Evolutionary conservation across 2,113 vertebrate species (phyloP).

Genomic region (Bungarus multicinctus): DNA sequence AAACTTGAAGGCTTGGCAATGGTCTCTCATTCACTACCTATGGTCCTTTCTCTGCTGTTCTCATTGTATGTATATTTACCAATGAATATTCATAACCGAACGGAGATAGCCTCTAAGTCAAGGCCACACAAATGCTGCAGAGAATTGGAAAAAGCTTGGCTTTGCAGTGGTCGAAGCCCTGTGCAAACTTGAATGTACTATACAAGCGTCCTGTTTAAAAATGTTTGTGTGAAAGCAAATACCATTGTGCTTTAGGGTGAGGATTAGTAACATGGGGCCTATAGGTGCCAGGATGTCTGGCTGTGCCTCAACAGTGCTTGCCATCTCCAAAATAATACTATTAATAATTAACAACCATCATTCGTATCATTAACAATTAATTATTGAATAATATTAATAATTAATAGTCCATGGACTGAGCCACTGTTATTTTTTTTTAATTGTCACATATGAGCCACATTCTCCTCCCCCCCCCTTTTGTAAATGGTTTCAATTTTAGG

Average conservation of each 20-base stretch:
- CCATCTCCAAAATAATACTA: background rate
- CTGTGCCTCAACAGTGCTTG: background rate
- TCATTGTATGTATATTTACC: background rate
- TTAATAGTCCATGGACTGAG: background rate
- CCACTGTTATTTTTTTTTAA: background rate
- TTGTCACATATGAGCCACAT: background rate
- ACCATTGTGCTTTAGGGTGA: background rate
- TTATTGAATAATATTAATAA: background rate
- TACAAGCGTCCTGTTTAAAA: background rate
- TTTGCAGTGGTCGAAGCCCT: background rate
- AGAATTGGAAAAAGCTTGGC: background rate
- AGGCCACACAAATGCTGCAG: background rate
- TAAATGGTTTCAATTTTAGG: background rate
- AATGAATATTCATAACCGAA: background rate
- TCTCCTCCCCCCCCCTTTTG: background rate
- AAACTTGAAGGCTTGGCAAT: background rate
- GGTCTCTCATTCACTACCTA: background rate
- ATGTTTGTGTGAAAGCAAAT: background rate
- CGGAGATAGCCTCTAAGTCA: background rate
- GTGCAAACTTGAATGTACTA: background rate
- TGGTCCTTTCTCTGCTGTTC: background rate
- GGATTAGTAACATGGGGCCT: background rate
- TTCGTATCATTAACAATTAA: background rate
- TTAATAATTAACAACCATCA: background rate
- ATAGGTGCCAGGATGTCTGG: background rate